Evolutionary conservation across 2,888 invertebrate species (phyloP).

Genomic region (Blera fallax): DNA sequence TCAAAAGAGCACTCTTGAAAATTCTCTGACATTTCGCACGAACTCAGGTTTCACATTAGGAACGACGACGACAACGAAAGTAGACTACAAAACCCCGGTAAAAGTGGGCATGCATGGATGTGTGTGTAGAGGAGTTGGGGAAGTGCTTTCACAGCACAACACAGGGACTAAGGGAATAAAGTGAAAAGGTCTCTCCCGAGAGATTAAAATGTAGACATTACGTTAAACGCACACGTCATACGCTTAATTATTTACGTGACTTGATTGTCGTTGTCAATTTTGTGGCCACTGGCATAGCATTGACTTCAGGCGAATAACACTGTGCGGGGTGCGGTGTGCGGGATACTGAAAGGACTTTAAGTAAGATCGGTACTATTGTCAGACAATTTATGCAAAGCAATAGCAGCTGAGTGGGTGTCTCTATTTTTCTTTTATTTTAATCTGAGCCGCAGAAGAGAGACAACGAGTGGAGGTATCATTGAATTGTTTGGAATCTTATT

Average conservation of each 20-base stretch:
- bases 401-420: background rate
- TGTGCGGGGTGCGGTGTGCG: too few relatives aligned
- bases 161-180: conserved; percentile 63
- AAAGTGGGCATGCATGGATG: background rate
- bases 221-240: conserved; percentile 80
- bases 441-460: background rate
- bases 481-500: conserved; percentile 6
- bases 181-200: conserved; percentile 71
- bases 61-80: conserved; percentile 13
- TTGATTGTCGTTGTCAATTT: conserved; percentile 77
- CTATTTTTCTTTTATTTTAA: background rate
- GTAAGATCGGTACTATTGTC: background rate
- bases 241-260: conserved; percentile 82
- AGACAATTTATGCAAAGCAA: conserved; percentile 32
- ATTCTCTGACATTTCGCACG: conserved; percentile 64
- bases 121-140: background rate
- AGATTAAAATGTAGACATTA: conserved; percentile 73
- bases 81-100: background rate
- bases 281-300: conserved; percentile 51
- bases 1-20: conserved; percentile 63
- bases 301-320: conserved; percentile 5
- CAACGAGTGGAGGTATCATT: background rate
- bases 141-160: conserved; percentile 23
- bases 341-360: background rate
- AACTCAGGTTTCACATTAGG: conserved; percentile 66